Conservation (phyloP, 2,888 invertebrate species). For the Amaurobius ferox region DNA sequence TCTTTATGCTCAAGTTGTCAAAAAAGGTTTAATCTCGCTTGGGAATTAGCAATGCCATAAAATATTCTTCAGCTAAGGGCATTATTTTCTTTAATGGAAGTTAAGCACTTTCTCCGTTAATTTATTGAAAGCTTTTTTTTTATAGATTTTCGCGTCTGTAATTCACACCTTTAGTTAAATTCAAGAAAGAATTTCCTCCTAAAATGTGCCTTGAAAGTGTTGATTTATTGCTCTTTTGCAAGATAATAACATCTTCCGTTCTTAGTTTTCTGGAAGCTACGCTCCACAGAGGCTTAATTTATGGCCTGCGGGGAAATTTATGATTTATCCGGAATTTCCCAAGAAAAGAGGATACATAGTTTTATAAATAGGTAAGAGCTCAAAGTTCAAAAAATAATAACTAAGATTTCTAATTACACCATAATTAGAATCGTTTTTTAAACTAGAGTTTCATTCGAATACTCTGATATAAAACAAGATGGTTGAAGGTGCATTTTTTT, state of each 20-base stretch:
- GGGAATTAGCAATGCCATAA: not conserved
- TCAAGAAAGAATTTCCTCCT: not conserved
- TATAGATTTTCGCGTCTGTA: not conserved
- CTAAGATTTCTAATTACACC: too few relatives aligned
- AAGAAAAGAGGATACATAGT: too few relatives aligned
- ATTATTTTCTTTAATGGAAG: not conserved
- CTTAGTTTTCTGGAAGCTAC: not conserved
- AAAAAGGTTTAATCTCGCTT: not conserved
- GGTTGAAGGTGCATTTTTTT: too few relatives aligned
- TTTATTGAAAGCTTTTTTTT: not conserved
- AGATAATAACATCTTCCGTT: not conserved
- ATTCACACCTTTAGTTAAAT: not conserved
- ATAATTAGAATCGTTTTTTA: too few relatives aligned
- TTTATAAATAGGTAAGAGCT: too few relatives aligned
- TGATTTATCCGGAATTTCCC: not conserved
- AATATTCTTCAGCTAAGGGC: not conserved
- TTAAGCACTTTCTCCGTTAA: not conserved
- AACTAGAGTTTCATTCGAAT: too few relatives aligned
- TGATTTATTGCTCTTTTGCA: not conserved
- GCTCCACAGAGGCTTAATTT: not conserved
- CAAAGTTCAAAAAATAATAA: too few relatives aligned
- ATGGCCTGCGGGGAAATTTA: not conserved
- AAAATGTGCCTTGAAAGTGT: not conserved
- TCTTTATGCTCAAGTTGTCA: not conserved
- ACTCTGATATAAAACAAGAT: too few relatives aligned